These are phyloP conservation scores for Enteromius thamalakanensis DNA, from an alignment of 2,797 vertebrate species.

Conservation along the genomic window DNA sequence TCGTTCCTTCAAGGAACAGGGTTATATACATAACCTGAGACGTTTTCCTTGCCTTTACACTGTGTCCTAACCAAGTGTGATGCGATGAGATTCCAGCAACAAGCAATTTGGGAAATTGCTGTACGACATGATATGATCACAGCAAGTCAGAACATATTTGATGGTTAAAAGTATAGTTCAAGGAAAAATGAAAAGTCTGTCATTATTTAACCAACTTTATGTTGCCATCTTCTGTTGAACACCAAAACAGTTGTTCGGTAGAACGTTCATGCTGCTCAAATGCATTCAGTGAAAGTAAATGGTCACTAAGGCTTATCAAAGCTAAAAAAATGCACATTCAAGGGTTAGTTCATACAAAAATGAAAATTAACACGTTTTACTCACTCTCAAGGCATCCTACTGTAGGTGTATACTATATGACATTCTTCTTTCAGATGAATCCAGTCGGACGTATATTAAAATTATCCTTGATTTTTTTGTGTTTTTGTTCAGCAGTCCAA, in stretches of 20 bases:
- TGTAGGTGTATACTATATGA: too few species aligned
- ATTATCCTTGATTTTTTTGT: too few species aligned
- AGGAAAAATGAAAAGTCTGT: background rate
- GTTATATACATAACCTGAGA: too few species aligned
- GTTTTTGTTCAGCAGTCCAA: too few species aligned
- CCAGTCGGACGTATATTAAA: too few species aligned
- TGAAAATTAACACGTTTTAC: too few species aligned
- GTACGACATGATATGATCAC: background rate
- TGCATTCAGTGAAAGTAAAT: background rate
- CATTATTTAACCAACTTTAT: background rate
- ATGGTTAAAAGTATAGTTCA: background rate
- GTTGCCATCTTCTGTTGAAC: background rate
- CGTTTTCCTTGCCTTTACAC: too few species aligned
- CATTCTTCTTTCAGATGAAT: too few species aligned
- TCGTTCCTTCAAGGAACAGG: too few species aligned
- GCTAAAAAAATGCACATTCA: background rate
- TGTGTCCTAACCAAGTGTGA: background rate
- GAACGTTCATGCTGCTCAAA: background rate
- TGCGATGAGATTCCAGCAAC: background rate
- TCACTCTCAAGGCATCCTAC: too few species aligned
- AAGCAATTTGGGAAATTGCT: conserved; percentile 17
- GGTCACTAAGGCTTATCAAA: background rate
- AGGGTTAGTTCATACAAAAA: too few species aligned
- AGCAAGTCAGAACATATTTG: background rate
- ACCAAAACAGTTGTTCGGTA: background rate